Conservation (phyloP, 2,113 vertebrate species). For the Phrynocephalus versicolor region DNA sequence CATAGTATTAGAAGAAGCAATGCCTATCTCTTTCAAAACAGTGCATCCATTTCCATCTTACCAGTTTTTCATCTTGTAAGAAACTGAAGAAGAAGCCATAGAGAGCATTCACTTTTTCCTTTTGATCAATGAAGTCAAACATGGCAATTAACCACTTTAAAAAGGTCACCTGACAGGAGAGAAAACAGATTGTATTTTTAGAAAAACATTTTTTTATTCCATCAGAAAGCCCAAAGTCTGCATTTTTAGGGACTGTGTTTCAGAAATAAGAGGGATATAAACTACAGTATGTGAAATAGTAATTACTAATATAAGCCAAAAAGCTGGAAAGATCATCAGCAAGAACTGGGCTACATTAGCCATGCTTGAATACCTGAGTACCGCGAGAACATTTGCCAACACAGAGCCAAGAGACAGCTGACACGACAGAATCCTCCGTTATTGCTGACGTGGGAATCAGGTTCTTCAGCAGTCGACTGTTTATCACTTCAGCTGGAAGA, state of each 20-base stretch:
- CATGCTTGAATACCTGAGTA: conserved; percentile 78
- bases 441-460: conserved; percentile 85
- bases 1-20: background rate
- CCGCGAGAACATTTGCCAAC: conserved; percentile 78
- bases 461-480: conserved; percentile 83
- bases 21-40: background rate
- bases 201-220: background rate
- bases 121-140: conserved; percentile 91
- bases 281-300: background rate
- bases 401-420: conserved; percentile 85
- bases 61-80: conserved; percentile 86
- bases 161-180: conserved; percentile 82
- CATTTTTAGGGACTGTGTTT: background rate
- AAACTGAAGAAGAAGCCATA: conserved; percentile 93
- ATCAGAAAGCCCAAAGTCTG: background rate
- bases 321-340: background rate
- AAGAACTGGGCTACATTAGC: background rate
- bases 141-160: conserved; percentile 90
- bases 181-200: background rate
- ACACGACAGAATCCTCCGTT: conserved; percentile 81
- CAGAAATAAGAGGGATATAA: background rate
- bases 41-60: conserved; percentile 68
- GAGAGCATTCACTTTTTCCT: conserved; percentile 84
- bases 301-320: background rate
- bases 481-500: conserved; percentile 76